Percentiles rank a stretch among this genome's conserved stretches.
phyloP scores from a whole-genome alignment of 2,888 invertebrate species.

The Pachycephus smyrnensis region DNA sequence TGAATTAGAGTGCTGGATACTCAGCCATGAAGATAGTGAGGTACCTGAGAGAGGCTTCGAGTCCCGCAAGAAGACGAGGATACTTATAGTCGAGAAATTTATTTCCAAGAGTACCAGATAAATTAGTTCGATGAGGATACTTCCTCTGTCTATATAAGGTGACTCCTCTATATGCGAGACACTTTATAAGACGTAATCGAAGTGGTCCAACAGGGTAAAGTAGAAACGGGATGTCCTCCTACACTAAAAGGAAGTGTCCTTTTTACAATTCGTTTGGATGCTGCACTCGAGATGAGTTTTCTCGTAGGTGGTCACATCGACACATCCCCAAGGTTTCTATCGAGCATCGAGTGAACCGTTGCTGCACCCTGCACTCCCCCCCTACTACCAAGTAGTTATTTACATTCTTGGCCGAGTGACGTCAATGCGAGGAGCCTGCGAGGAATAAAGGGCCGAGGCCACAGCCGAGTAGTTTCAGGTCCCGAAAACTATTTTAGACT shows the following conservation, averaged over 20 bases:
- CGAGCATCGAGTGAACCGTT: background rate
- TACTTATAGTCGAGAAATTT: background rate
- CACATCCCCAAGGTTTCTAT: background rate
- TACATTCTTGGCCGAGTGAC: slow-evolving; percentile 2
- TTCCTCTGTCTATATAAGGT: background rate
- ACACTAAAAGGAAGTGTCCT: background rate
- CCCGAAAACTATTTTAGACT: background rate
- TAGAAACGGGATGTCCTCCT: background rate
- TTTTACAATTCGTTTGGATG: background rate
- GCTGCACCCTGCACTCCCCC: background rate
- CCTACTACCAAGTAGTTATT: background rate
- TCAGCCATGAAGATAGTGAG: background rate
- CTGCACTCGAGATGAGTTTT: background rate
- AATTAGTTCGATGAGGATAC: background rate
- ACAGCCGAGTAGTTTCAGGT: background rate
- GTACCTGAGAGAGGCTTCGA: background rate
- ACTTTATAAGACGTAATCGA: background rate
- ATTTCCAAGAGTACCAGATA: background rate
- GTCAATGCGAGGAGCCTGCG: background rate
- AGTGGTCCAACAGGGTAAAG: background rate
- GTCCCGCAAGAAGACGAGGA: background rate
- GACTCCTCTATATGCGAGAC: background rate
- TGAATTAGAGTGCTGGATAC: background rate
- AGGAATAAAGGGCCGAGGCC: background rate
- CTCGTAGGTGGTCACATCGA: background rate